Evolutionary conservation across 2,888 invertebrate species (phyloP).

Genomic region (Drosophila merina): DNA sequence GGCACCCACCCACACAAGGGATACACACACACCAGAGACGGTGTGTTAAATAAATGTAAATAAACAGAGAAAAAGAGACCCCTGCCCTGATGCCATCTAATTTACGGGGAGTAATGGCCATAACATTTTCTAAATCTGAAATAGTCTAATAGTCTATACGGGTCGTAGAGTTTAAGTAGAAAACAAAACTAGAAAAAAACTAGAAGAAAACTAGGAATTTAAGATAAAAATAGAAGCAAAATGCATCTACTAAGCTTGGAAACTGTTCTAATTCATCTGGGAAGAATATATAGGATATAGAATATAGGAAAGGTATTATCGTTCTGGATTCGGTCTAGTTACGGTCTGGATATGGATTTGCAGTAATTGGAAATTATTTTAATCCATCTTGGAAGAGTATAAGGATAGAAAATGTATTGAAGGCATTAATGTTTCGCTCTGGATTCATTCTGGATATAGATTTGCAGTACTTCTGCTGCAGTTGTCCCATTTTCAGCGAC

Average conservation of each 20-base stretch:
- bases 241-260: too few relatives aligned
- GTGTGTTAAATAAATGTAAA: slow-evolving; percentile 1
- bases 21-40: slow-evolving; percentile 3
- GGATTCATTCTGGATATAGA: too few relatives aligned
- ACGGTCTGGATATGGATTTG: too few relatives aligned
- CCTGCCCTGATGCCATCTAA: slow-evolving; percentile 27
- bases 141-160: slow-evolving; percentile 2
- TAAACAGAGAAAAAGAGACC: slow-evolving; percentile 15
- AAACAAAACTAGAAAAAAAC: not conserved
- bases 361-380: too few relatives aligned
- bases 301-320: too few relatives aligned
- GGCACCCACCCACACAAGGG: slow-evolving; percentile 34
- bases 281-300: too few relatives aligned
- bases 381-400: too few relatives aligned
- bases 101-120: slow-evolving; percentile 21
- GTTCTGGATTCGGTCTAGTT: too few relatives aligned
- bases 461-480: not conserved
- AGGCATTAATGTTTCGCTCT: too few relatives aligned
- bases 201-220: not conserved
- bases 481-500: slow-evolving; percentile 38
- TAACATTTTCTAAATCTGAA: slow-evolving; percentile 5
- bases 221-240: too few relatives aligned
- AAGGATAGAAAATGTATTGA: too few relatives aligned
- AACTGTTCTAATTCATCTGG: too few relatives aligned
- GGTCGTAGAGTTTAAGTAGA: slow-evolving; percentile 10